Evolutionary conservation across 2,113 vertebrate genomes (phyloP).

Genomic region (Bombycilla garrulus): DNA sequence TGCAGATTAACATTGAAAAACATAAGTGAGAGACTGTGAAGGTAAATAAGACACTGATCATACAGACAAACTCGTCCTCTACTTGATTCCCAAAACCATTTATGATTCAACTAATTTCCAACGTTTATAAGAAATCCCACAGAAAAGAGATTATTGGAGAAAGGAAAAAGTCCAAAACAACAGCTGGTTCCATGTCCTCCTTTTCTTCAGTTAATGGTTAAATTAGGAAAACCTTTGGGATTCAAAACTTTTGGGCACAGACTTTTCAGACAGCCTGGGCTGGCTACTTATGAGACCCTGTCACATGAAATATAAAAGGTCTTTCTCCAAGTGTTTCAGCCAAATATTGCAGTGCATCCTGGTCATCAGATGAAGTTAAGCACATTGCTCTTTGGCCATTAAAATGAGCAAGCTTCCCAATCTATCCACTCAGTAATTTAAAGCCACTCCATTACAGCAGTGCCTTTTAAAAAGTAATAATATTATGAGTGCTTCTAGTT

Average conservation of each 20-base stretch:
- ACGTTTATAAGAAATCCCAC: not conserved
- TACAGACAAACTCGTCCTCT: fast-evolving
- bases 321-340: not conserved
- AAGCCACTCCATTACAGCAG: conserved; percentile 26
- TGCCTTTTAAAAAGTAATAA: conserved; percentile 44
- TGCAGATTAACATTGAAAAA: not conserved
- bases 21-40: fast-evolving
- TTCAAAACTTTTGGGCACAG: not conserved
- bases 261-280: not conserved
- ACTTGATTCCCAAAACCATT: not conserved
- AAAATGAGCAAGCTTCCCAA: not conserved
- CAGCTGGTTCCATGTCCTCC: fast-evolving
- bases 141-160: not conserved
- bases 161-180: not conserved
- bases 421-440: conserved; percentile 31
- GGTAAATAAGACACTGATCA: not conserved
- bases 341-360: not conserved
- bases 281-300: not conserved
- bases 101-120: not conserved
- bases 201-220: not conserved
- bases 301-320: fast-evolving
- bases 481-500: conserved; percentile 42
- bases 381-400: not conserved
- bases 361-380: not conserved
- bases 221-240: not conserved